These are phyloP conservation scores for Ictidomys tridecemlineatus DNA, from an alignment of 2,113 vertebrate genomes.

Conservation along the genomic window DNA sequence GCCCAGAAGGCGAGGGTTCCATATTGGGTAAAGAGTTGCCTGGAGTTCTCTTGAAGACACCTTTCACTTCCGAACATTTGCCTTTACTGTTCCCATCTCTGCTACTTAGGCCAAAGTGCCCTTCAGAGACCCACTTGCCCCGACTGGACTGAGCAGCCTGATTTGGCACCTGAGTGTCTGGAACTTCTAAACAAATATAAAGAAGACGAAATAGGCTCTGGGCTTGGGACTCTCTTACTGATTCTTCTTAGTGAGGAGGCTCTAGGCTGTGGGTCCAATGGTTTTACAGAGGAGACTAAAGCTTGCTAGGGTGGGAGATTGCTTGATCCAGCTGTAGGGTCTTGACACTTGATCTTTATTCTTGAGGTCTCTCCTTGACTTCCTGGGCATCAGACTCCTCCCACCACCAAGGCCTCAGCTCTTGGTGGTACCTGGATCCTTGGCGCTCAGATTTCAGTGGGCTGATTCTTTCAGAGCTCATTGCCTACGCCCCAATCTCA, in stretches of 20 bases:
- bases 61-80: background rate
- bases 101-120: background rate
- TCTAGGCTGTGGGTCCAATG: background rate
- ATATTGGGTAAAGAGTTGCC: background rate
- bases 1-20: background rate
- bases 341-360: background rate
- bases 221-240: background rate
- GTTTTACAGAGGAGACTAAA: background rate
- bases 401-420: background rate
- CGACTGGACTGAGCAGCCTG: fast-evolving
- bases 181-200: background rate
- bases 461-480: background rate
- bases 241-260: background rate
- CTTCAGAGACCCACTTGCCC: background rate
- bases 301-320: background rate
- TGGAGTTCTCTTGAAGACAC: background rate
- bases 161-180: background rate
- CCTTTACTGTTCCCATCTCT: background rate
- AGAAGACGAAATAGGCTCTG: background rate
- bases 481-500: background rate
- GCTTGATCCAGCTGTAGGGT: background rate
- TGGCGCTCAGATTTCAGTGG: background rate
- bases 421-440: background rate
- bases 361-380: background rate
- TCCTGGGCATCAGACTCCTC: background rate